These are phyloP conservation scores for Pemphredon lugubris DNA, from an alignment of 2,888 invertebrate species.

Conservation along the genomic window DNA sequence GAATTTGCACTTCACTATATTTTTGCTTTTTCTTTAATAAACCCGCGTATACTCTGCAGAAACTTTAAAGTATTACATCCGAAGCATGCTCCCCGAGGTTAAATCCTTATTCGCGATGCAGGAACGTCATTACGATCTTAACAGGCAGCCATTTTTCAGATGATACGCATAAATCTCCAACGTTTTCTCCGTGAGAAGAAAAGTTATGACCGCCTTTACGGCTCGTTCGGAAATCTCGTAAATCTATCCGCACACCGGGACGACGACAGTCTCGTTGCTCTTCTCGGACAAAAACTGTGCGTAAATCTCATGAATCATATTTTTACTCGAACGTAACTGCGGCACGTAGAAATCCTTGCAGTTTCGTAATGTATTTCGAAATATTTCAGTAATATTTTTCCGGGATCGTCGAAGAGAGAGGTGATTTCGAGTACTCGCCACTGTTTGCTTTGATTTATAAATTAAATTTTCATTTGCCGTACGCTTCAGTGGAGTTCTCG, in stretches of 20 bases:
- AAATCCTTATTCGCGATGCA: background rate
- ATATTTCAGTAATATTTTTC: background rate
- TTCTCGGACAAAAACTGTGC: background rate
- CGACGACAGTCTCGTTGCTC: background rate
- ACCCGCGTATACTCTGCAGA: background rate
- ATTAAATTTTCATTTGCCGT: no score
- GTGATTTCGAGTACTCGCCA: no score
- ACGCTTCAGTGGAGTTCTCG: no score
- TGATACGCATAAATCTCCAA: conserved; percentile 7
- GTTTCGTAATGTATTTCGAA: background rate
- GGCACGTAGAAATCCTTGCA: background rate
- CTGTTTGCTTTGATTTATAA: no score
- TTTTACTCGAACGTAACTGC: background rate
- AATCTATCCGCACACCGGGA: background rate
- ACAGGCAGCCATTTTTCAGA: background rate
- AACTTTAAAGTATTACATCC: no score
- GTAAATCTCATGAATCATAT: background rate
- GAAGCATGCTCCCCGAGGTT: no score
- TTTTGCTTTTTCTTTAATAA: background rate
- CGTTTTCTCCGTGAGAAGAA: conserved; percentile 18
- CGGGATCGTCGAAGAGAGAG: background rate
- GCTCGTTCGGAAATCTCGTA: background rate
- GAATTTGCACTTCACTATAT: no score
- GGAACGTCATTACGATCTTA: background rate
- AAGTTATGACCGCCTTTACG: conserved; percentile 13